Percentiles rank a stretch among this genome's conserved stretches.
Evolutionary conservation across 2,888 invertebrate species (phyloP).

Genomic region (Diabrotica balteata): DNA sequence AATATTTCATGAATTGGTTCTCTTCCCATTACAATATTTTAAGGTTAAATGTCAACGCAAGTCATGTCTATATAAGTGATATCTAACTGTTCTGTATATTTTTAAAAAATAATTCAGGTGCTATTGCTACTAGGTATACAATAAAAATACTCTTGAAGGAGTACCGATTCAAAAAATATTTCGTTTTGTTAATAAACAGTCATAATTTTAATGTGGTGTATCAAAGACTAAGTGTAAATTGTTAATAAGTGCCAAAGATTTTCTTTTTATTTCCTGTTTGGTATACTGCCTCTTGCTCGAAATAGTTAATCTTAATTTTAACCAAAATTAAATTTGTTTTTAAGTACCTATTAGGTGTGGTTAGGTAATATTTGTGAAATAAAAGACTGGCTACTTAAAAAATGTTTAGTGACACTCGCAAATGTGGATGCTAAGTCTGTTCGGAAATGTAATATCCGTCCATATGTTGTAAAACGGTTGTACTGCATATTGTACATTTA

Average conservation of each 20-base stretch:
- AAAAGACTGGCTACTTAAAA: conserved; percentile 46
- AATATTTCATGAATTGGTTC: too few relatives aligned
- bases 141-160: too few relatives aligned
- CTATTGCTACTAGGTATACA: too few relatives aligned
- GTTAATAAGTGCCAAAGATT: conserved; percentile 42
- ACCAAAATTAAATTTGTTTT: background rate
- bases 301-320: background rate
- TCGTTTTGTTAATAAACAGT: conserved; percentile 11
- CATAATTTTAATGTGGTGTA: conserved; percentile 31
- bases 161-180: background rate
- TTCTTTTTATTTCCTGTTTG: conserved; percentile 29
- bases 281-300: conserved; percentile 18
- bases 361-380: conserved; percentile 2
- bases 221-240: conserved; percentile 27
- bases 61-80: too few relatives aligned
- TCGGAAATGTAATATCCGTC: too few relatives aligned
- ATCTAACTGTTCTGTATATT: too few relatives aligned
- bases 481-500: too few relatives aligned
- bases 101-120: too few relatives aligned
- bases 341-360: conserved; percentile 8
- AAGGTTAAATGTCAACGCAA: too few relatives aligned
- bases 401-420: conserved; percentile 8
- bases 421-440: too few relatives aligned
- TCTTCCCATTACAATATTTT: too few relatives aligned
- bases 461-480: too few relatives aligned